Base-by-base conservation (phyloP, 2,797 vertebrate species). In the Scolopax bukidnonensis region DNA sequence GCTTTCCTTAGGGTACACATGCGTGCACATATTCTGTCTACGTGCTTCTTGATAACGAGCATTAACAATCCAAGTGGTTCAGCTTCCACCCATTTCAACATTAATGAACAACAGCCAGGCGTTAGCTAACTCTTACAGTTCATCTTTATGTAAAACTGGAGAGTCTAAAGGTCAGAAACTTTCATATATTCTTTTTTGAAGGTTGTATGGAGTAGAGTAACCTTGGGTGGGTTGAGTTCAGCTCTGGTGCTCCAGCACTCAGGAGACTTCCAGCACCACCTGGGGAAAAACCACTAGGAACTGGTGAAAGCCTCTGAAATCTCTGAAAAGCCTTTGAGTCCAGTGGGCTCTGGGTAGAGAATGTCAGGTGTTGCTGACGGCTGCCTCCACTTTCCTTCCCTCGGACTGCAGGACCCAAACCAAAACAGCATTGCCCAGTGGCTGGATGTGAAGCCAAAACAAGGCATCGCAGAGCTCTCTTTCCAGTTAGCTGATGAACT, bases 401-500 rank as follows among this genome's bases (percentile, higher is more conserved):
- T 65, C 1, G 47, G 61, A 56, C 54, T 7, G 1, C 90, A 98
- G 98, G 97, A 98, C 60, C 96, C 97, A 3, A 93, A 97, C 11
- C 93, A 77, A 84, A 97, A 95, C 68, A 76, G 95, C 50, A 89
- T 97, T 85, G 95, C 90, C 33, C 97, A 96, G 64, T 98, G 97
- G 97, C 89, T 97, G 88, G 95, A 97, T 24, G 95, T 98, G 93
- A 93, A 68, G 48, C 91, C 97, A 7, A 83, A 87, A 50, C 96
- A 97, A n/a, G 97, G 97, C 91, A 96, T 97, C 33, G 97, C 88
- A 77, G 97, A 97, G 4, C 87, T 98, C 5, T 97, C 96, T 30
- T 97, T 98, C 74, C 97, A 96, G 6, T 74, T 97, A 73, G 97
- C 97, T 36, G 50, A 65, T 7, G 94, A 97, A 54, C 81, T 97